A percentile compares a stretch with the other conserved stretches of the same genome.
phyloP scores from a whole-genome alignment of 2,888 invertebrate genomes.

The Oegoconia quadripuncta region DNA sequence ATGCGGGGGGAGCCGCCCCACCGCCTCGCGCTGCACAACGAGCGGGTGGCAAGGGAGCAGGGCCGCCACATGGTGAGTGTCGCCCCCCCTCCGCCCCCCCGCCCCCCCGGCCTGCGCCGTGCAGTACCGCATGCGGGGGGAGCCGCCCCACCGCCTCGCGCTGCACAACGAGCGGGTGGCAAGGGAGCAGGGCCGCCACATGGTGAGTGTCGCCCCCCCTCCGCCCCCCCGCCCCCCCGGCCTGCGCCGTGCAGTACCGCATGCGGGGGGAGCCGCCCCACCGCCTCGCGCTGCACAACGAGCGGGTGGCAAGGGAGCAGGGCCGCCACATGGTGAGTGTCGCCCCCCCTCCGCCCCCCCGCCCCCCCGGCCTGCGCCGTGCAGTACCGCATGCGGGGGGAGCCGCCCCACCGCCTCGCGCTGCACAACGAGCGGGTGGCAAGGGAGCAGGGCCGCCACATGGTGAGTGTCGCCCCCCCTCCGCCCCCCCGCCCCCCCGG shows the following conservation, averaged over 20 bases:
- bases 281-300: conserved; percentile 94
- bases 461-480: too few relatives aligned
- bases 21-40: conserved; percentile 94
- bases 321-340: conserved; percentile 63
- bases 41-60: conserved; percentile 84
- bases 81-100: too few relatives aligned
- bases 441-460: conserved; percentile 73
- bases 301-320: conserved; percentile 84
- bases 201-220: too few relatives aligned
- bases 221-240: too few relatives aligned
- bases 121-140: too few relatives aligned
- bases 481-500: too few relatives aligned
- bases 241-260: too few relatives aligned
- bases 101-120: conserved; percentile 79
- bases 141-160: conserved; percentile 88
- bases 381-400: too few relatives aligned
- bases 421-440: conserved; percentile 93
- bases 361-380: too few relatives aligned
- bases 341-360: too few relatives aligned
- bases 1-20: conserved; percentile 86
- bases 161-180: conserved; percentile 93
- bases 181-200: conserved; percentile 73
- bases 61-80: conserved; percentile 58
- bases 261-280: conserved; percentile 87
- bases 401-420: conserved; percentile 88